phyloP scores from a whole-genome alignment of 1,140 invertebrate species.

The Leguminivora glycinivorella region DNA sequence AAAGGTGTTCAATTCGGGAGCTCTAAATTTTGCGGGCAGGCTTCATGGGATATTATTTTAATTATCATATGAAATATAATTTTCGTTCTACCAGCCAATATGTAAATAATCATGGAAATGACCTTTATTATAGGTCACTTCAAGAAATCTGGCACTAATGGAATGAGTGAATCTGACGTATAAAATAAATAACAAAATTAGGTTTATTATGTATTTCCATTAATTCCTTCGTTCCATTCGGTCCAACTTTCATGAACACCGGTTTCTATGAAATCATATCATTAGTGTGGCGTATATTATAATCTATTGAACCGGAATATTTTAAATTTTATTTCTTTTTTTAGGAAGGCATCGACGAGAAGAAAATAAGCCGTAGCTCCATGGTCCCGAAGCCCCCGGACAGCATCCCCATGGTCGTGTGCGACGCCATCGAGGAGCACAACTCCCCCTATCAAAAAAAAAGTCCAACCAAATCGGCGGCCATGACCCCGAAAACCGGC shows the following conservation, averaged over 20 bases:
- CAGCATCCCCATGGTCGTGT: conserved; percentile 38
- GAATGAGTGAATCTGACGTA: too few species aligned
- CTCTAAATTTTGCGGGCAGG: neutral
- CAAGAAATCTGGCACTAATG: too few species aligned
- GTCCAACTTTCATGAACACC: too few species aligned
- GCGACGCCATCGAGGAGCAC: conserved; percentile 40
- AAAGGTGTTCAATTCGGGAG: neutral
- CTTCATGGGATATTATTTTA: neutral
- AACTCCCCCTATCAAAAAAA: conserved; percentile 53
- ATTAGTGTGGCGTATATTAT: too few species aligned
- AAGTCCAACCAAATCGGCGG: conserved; percentile 44
- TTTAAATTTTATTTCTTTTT: conserved; percentile 32
- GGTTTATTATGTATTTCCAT: too few species aligned
- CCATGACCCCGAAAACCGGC: conserved; percentile 58
- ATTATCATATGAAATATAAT: neutral
- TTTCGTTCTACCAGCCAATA: too few species aligned
- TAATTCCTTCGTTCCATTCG: too few species aligned
- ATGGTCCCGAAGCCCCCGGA: conserved; percentile 48
- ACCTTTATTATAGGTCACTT: too few species aligned
- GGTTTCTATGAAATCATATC: too few species aligned
- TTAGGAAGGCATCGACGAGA: conserved; percentile 63
- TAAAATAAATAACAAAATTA: too few species aligned
- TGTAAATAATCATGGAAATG: too few species aligned
- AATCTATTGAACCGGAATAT: too few species aligned
- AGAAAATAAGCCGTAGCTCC: conserved; percentile 66